Percentiles rank a stretch among this genome's conserved stretches.
phyloP scores from a whole-genome alignment of 2,113 vertebrate species.

The Rhinoderma darwinii region DNA sequence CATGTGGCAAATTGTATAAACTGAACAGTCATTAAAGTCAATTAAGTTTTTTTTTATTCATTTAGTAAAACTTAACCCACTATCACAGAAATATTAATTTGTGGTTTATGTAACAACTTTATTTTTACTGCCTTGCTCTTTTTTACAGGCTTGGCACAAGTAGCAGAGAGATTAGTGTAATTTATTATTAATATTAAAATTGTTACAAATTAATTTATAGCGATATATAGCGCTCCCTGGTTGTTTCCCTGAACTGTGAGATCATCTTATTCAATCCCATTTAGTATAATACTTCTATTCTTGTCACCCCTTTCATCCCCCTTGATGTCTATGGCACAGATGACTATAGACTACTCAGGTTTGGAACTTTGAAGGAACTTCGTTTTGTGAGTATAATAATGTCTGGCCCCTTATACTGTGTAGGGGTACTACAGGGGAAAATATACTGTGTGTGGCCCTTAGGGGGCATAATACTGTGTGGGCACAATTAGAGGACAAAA shows the following conservation, averaged over 20 bases:
- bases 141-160: slow-evolving; percentile 50
- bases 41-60: slow-evolving; percentile 32
- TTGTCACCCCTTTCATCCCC: slow-evolving; percentile 5
- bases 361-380: not conserved
- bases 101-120: slow-evolving; percentile 51
- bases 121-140: slow-evolving; percentile 42
- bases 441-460: too few relatives aligned
- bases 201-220: slow-evolving; percentile 41
- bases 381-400: not conserved
- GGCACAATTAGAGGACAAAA: too few relatives aligned
- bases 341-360: not conserved
- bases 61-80: slow-evolving; percentile 1
- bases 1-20: slow-evolving; percentile 24
- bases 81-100: slow-evolving; percentile 51
- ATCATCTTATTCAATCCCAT: slow-evolving; percentile 28
- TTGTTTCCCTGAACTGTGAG: slow-evolving; percentile 25
- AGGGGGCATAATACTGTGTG: too few relatives aligned
- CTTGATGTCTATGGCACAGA: slow-evolving; percentile 5
- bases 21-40: slow-evolving; percentile 44
- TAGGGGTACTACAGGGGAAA: too few relatives aligned
- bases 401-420: too few relatives aligned
- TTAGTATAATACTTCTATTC: slow-evolving; percentile 38
- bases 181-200: slow-evolving; percentile 55
- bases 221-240: slow-evolving; percentile 6
- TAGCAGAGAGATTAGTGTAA: slow-evolving; percentile 47